These are phyloP conservation scores for Geotrypetes seraphini DNA, from an alignment of 2,797 vertebrate species.

Conservation along the genomic window DNA sequence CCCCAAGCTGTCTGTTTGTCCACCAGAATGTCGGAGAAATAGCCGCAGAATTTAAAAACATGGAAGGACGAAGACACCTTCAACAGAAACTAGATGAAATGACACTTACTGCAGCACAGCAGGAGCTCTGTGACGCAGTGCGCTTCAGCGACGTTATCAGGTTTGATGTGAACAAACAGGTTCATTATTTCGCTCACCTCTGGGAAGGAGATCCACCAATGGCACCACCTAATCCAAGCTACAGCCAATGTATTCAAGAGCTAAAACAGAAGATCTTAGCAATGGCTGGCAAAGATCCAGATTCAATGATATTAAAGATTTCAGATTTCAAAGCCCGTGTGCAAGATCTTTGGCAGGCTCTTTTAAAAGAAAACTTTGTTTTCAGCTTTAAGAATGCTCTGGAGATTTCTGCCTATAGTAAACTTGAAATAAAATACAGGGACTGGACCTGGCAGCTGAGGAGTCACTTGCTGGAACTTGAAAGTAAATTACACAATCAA, in stretches of 20 bases:
- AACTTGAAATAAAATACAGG: slow-evolving; percentile 37
- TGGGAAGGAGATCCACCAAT: slow-evolving; percentile 62
- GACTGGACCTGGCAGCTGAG: slow-evolving; percentile 54
- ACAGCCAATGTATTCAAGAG: slow-evolving; percentile 49
- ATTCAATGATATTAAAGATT: slow-evolving; percentile 14
- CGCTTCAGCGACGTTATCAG: slow-evolving; percentile 51
- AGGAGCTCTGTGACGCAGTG: slow-evolving; percentile 31
- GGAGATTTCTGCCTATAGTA: slow-evolving; percentile 45
- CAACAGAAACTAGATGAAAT: slow-evolving; percentile 48
- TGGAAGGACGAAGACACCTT: slow-evolving; percentile 32
- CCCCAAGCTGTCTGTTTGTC: slow-evolving; percentile 44
- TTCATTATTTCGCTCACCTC: slow-evolving; percentile 55
- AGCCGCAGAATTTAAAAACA: slow-evolving; percentile 36
- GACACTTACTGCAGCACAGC: slow-evolving; percentile 37
- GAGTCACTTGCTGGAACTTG: slow-evolving; percentile 29
- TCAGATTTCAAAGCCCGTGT: slow-evolving; percentile 42
- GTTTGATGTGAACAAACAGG: slow-evolving; percentile 51
- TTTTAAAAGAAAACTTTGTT: slow-evolving; percentile 58
- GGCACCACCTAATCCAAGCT: slow-evolving; percentile 59
- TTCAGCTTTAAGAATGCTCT: slow-evolving; percentile 60
- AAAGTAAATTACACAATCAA: slow-evolving; percentile 29
- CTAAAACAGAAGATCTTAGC: slow-evolving; percentile 44
- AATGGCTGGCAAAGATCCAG: slow-evolving; percentile 6
- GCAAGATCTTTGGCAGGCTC: slow-evolving; percentile 46
- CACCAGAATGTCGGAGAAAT: slow-evolving; percentile 50